These are phyloP conservation scores for Erithacus rubecula DNA, from an alignment of 2,797 vertebrate genomes.

Conservation along the genomic window DNA sequence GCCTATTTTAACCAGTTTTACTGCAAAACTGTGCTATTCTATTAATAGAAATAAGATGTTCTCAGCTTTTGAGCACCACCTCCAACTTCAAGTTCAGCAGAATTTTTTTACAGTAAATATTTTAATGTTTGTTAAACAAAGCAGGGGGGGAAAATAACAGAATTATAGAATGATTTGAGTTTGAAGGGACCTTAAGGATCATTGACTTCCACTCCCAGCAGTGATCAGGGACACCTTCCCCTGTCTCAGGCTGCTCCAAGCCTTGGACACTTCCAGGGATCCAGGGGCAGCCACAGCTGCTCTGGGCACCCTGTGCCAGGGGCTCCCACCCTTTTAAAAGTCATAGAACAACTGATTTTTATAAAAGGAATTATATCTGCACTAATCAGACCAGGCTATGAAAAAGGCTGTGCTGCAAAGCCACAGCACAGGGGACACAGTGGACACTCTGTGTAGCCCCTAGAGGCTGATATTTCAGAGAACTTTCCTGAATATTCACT, in stretches of 20 bases:
- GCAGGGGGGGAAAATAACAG: rapidly evolving
- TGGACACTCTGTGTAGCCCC: not conserved
- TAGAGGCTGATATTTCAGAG: not conserved
- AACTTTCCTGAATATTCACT: not conserved
- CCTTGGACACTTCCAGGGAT: not conserved
- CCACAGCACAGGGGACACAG: not conserved
- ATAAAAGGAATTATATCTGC: not conserved
- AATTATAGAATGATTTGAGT: not conserved
- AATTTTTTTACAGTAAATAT: not conserved
- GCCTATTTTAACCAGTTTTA: not conserved
- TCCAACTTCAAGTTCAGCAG: not conserved
- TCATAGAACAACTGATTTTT: not conserved
- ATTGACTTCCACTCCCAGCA: rapidly evolving
- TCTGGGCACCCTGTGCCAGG: not conserved
- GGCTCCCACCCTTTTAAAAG: not conserved
- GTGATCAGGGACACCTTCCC: rapidly evolving
- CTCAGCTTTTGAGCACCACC: not conserved
- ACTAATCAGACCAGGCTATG: not conserved
- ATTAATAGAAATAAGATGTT: not conserved
- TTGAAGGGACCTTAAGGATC: not conserved
- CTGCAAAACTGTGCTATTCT: not conserved
- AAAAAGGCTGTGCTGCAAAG: not conserved
- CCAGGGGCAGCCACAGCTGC: not conserved
- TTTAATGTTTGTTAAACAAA: not conserved
- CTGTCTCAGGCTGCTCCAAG: rapidly evolving